These are phyloP conservation scores for Ellobius talpinus DNA, from an alignment of 2,113 vertebrate genomes.

Conservation along the genomic window DNA sequence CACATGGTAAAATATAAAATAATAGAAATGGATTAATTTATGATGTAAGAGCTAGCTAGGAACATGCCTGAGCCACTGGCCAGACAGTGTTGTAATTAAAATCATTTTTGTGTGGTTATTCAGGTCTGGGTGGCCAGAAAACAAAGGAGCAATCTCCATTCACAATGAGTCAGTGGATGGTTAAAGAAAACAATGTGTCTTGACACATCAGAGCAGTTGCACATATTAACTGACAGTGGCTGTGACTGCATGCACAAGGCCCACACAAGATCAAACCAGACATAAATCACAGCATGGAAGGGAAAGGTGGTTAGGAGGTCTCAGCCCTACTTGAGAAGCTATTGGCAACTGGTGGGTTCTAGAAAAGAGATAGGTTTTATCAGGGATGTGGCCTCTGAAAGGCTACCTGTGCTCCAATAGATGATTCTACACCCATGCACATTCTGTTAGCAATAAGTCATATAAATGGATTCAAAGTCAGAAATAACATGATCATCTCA, in stretches of 20 bases:
- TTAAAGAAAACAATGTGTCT: not conserved
- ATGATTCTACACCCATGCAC: not conserved
- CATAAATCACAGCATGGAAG: not conserved
- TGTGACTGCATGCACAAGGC: not conserved
- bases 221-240: not conserved
- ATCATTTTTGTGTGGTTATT: no score
- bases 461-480: not conserved
- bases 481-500: not conserved
- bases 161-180: not conserved
- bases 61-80: no score
- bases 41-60: no score
- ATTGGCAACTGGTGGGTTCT: not conserved
- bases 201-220: not conserved
- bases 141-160: no score
- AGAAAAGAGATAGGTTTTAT: not conserved
- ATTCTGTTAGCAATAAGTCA: not conserved
- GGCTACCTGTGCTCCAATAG: not conserved
- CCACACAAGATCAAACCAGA: not conserved
- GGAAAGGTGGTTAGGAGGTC: no score
- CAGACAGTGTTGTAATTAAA: no score
- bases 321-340: not conserved
- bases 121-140: no score
- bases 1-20: no score
- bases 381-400: not conserved
- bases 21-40: no score